Percentiles rank a stretch among this genome's conserved stretches.
Evolutionary conservation across 2,113 vertebrate genomes (phyloP).

Genomic region (Carollia perspicillata): DNA sequence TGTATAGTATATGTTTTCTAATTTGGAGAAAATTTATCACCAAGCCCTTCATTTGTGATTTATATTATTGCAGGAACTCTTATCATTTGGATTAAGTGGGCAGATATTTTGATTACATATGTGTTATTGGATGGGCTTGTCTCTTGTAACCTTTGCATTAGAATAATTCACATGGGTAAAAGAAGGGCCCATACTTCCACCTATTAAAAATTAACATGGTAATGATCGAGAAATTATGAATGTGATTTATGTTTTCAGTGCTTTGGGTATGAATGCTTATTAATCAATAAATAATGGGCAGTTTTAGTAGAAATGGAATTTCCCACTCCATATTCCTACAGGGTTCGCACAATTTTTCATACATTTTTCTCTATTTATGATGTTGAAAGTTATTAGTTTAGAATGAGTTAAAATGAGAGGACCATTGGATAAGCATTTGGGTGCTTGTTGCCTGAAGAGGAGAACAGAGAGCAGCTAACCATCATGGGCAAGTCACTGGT

Average conservation of each 20-base stretch:
- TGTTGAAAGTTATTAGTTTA: conserved; percentile 7
- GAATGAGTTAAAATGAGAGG: background rate
- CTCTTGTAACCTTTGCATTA: background rate
- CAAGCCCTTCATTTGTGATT: background rate
- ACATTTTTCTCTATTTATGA: background rate
- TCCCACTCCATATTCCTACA: background rate
- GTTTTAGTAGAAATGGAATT: background rate
- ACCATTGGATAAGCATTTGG: background rate
- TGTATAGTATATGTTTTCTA: background rate
- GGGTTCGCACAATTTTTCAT: background rate
- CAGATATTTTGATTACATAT: background rate
- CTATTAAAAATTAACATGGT: conserved; percentile 4
- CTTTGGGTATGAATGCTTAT: background rate
- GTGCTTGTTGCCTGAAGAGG: background rate
- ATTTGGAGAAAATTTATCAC: background rate
- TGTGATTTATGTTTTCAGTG: background rate
- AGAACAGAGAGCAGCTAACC: background rate
- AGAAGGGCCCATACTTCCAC: background rate
- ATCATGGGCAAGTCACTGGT: background rate
- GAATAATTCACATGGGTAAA: background rate
- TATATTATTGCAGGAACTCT: background rate
- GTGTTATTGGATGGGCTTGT: background rate
- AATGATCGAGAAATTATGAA: background rate
- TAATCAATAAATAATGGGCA: background rate
- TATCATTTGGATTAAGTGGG: background rate